Conservation (phyloP, 2,888 invertebrate species). For the Sicus ferrugineus region DNA sequence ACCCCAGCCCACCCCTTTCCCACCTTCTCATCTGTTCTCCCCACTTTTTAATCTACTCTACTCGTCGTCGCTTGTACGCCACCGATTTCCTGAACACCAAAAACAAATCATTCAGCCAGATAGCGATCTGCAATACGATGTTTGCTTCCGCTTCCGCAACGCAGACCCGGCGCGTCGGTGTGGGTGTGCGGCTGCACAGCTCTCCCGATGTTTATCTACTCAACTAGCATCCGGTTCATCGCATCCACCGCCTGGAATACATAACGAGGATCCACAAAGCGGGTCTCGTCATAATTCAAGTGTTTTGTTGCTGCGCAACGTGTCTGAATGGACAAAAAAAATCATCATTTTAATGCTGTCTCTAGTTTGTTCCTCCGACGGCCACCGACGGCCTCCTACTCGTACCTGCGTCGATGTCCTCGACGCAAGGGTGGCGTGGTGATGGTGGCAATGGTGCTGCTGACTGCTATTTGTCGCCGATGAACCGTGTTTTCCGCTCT, state of each 20-base stretch:
- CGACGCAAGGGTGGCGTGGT: neutral
- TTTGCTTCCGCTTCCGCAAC: conserved; percentile 11
- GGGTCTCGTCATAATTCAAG: conserved; percentile 33
- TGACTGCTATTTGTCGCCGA: conserved; percentile 22
- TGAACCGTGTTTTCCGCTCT: conserved; percentile 26
- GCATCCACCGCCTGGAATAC: neutral
- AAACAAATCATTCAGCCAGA: neutral
- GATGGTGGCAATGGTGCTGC: neutral
- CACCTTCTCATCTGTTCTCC: neutral
- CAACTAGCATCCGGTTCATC: conserved; percentile 25
- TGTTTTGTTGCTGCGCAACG: neutral
- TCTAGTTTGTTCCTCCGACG: conserved; percentile 40
- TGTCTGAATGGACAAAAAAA: neutral
- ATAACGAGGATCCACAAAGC: conserved; percentile 3
- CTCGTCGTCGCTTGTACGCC: no score
- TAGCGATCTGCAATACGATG: neutral
- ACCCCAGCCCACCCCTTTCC: neutral
- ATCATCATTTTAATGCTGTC: conserved; percentile 39
- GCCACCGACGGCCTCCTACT: no score
- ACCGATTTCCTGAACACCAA: no score
- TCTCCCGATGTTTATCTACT: conserved; percentile 27
- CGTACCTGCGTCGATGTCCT: conserved; percentile 37
- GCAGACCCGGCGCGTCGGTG: neutral
- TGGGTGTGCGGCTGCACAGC: conserved; percentile 14
- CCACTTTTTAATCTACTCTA: no score